Evolutionary conservation across 2,888 invertebrate genomes (phyloP).

Genomic region (Biston betularia): DNA sequence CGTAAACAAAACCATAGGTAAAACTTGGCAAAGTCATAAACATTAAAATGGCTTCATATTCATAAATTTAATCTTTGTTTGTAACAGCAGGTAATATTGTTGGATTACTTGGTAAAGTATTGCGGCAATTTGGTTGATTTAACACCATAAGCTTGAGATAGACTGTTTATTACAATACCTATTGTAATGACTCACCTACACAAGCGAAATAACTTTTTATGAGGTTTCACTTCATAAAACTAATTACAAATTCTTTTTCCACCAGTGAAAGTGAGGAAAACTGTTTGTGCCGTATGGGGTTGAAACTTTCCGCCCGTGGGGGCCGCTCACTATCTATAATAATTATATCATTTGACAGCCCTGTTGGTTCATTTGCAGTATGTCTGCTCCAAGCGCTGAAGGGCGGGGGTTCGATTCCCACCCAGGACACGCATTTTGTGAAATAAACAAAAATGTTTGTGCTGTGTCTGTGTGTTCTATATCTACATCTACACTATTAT

Average conservation of each 20-base stretch:
- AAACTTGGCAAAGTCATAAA: conserved; percentile 9
- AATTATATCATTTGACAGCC: no score
- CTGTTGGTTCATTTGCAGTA: no score
- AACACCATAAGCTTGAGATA: conserved; percentile 9
- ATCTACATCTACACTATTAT: no score
- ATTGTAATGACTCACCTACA: neutral
- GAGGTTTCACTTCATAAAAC: neutral
- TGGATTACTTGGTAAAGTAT: conserved; percentile 16
- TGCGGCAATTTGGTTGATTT: conserved; percentile 18
- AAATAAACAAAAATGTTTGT: no score
- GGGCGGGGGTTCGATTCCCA: no score
- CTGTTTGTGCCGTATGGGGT: no score
- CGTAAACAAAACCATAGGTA: conserved; percentile 5
- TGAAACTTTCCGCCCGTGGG: no score
- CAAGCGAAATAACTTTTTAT: conserved; percentile 5
- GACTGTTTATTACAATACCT: conserved; percentile 13
- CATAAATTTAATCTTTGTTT: conserved; percentile 17
- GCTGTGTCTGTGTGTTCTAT: no score
- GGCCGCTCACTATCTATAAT: no score
- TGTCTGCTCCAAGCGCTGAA: no score
- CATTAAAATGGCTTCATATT: conserved; percentile 10
- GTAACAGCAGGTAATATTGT: conserved; percentile 16
- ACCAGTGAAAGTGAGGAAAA: no score
- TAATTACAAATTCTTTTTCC: neutral
- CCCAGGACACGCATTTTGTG: no score